These are phyloP conservation scores for Enteromius trimaculatus DNA, from an alignment of 2,797 vertebrate genomes.

Conservation along the genomic window DNA sequence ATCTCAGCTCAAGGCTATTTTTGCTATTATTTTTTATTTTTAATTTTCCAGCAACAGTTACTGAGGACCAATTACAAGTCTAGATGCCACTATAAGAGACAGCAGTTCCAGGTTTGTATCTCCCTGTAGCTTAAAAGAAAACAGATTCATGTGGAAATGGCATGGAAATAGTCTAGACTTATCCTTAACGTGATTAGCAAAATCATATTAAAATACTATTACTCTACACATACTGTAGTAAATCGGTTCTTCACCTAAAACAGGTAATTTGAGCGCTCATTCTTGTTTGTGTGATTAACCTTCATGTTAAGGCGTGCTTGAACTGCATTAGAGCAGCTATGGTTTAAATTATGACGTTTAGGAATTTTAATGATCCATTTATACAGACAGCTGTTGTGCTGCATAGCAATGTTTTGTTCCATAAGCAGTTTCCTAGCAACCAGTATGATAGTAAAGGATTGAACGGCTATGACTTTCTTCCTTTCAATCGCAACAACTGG, in stretches of 20 bases:
- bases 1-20: slow-evolving; percentile 4
- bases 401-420: slow-evolving; percentile 76
- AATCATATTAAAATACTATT: slow-evolving; percentile 25
- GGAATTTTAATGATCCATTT: slow-evolving; percentile 83
- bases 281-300: slow-evolving; percentile 76
- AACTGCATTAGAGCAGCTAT: slow-evolving; percentile 76
- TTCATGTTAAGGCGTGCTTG: slow-evolving; percentile 67
- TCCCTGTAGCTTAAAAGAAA: neutral
- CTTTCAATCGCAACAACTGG: slow-evolving; percentile 40
- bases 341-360: slow-evolving; percentile 77
- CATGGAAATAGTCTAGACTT: slow-evolving; percentile 7
- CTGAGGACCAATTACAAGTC: neutral
- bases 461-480: slow-evolving; percentile 62
- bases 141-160: slow-evolving; percentile 7
- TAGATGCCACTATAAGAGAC: slow-evolving; percentile 13
- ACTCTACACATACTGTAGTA: slow-evolving; percentile 4
- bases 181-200: slow-evolving; percentile 26
- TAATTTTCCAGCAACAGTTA: neutral
- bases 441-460: slow-evolving; percentile 72
- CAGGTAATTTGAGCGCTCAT: slow-evolving; percentile 41
- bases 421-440: slow-evolving; percentile 86
- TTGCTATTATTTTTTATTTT: slow-evolving; percentile 3
- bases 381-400: slow-evolving; percentile 79
- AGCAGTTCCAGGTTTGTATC: slow-evolving; percentile 44
- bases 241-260: slow-evolving; percentile 28